phyloP scores from a whole-genome alignment of 1,140 invertebrate species.

The Ceratitis capitata region DNA sequence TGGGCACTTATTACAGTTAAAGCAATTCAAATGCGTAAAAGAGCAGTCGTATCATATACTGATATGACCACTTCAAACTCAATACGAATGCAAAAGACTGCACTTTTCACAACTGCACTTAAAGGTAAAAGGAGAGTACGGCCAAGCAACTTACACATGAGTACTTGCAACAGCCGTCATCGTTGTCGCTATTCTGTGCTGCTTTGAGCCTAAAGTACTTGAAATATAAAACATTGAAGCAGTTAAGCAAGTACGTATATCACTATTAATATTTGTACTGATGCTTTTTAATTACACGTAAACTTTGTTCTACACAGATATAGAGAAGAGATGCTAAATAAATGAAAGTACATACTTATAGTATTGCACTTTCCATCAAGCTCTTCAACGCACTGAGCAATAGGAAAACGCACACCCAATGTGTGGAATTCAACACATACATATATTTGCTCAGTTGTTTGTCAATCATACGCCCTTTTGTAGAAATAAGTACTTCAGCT shows the following conservation, averaged over 20 bases:
- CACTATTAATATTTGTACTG: background rate
- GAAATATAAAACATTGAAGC: slow-evolving; percentile 23
- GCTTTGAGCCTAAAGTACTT: slow-evolving; percentile 10
- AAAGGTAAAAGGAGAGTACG: background rate
- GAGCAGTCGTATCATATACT: background rate
- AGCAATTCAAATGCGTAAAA: no score
- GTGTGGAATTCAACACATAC: background rate
- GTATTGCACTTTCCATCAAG: background rate
- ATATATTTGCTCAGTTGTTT: background rate
- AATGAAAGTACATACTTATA: background rate
- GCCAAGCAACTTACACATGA: background rate
- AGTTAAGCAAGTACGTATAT: background rate
- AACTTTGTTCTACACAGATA: background rate
- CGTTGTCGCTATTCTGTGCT: background rate
- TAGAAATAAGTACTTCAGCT: background rate
- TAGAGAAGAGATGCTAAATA: background rate
- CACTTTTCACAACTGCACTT: background rate
- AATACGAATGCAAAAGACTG: background rate
- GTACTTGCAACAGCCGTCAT: background rate
- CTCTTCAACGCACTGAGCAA: background rate
- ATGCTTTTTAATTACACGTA: background rate
- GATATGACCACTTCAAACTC: background rate
- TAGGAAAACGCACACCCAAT: background rate
- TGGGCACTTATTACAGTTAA: no score
- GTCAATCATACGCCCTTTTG: no score